These are phyloP conservation scores for Apodemia duryi DNA, from an alignment of 2,888 invertebrate species.

Conservation along the genomic window DNA sequence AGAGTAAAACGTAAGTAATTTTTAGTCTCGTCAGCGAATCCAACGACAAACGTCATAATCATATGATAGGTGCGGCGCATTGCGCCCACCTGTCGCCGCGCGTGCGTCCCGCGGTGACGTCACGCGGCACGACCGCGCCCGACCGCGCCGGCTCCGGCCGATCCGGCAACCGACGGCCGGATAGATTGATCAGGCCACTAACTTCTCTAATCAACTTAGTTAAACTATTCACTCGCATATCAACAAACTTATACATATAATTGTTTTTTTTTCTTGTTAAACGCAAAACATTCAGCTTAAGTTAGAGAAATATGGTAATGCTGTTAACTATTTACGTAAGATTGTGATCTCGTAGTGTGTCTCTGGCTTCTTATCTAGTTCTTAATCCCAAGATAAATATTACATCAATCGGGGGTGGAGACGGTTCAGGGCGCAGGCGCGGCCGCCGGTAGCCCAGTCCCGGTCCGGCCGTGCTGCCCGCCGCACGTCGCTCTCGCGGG, in stretches of 20 bases:
- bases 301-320: background rate
- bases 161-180: constrained; percentile 44
- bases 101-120: constrained; percentile 74
- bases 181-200: constrained; percentile 62
- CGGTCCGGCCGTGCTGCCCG: constrained; percentile 70
- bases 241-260: constrained; percentile 17
- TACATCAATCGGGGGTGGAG: constrained; percentile 73
- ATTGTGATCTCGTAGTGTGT: constrained; percentile 39
- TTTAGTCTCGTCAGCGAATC: constrained; percentile 47
- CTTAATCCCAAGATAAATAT: constrained; percentile 77
- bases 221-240: constrained; percentile 22
- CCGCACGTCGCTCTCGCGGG: constrained; percentile 61
- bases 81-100: constrained; percentile 78
- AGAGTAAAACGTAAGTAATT: constrained; percentile 47
- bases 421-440: constrained; percentile 41
- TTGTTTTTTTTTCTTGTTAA: constrained; percentile 20
- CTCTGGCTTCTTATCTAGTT: constrained; percentile 64
- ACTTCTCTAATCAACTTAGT: constrained; percentile 52
- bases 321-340: constrained; percentile 6
- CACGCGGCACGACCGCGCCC: constrained; percentile 44
- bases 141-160: constrained; percentile 42
- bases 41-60: constrained; percentile 73
- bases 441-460: constrained; percentile 59
- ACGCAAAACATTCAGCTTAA: constrained; percentile 2
- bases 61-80: constrained; percentile 75